Conservation (phyloP, 2,113 vertebrate species). For the Psephotus haematonotus region DNA sequence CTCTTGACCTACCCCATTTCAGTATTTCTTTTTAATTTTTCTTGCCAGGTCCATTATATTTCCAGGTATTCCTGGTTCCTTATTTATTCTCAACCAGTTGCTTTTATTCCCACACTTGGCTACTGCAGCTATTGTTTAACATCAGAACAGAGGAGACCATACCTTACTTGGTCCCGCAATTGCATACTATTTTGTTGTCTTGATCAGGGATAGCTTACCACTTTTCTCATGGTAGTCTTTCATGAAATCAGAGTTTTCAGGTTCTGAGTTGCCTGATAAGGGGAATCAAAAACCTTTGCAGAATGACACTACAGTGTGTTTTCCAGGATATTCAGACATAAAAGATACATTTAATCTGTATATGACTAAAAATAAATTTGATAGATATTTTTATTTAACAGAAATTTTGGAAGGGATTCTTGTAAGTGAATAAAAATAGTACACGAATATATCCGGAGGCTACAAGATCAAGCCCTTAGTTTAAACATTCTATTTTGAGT, state of each 20-base stretch:
- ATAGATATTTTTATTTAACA: not conserved
- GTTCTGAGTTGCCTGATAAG: not conserved
- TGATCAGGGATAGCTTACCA: not conserved
- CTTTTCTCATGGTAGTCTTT: not conserved
- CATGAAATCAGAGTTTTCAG: not conserved
- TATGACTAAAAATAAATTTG: not conserved
- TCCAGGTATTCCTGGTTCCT: not conserved
- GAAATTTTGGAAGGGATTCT: not conserved
- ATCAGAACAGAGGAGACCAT: not conserved
- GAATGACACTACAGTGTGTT: not conserved
- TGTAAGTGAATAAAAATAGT: not conserved
- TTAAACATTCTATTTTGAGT: not conserved
- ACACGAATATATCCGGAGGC: not conserved
- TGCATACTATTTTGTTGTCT: not conserved
- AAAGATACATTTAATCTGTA: not conserved
- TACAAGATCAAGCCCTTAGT: not conserved
- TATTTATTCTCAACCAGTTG: not conserved
- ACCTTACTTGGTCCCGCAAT: not conserved
- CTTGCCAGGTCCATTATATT: not conserved
- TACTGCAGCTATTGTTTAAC: not conserved
- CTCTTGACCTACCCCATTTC: not conserved
- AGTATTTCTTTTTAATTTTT: not conserved
- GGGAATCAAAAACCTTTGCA: not conserved
- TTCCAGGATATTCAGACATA: not conserved
- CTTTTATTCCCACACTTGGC: not conserved